Conservation (phyloP, 2,797 vertebrate genomes). For the Lemur catta region DNA sequence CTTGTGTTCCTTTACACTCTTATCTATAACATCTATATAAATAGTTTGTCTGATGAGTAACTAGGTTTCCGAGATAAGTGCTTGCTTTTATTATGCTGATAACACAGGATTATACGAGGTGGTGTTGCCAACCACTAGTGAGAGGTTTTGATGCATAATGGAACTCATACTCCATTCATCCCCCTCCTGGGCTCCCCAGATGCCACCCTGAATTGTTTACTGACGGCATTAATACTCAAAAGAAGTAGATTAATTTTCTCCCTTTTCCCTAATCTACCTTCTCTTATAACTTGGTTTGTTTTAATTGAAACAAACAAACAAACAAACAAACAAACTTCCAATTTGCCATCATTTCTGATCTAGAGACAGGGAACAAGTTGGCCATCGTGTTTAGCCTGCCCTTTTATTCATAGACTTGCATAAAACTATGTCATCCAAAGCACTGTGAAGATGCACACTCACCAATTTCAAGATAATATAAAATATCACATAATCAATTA, state of each 20-base stretch:
- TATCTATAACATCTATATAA: slow-evolving; percentile 78
- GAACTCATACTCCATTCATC: neutral
- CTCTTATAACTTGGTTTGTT: neutral
- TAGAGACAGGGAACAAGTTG: neutral
- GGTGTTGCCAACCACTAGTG: slow-evolving; percentile 62
- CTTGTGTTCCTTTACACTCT: slow-evolving; percentile 84
- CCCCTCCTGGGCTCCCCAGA: neutral
- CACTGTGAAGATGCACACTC: fast-evolving
- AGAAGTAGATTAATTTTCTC: neutral
- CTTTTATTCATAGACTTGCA: neutral
- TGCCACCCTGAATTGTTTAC: neutral
- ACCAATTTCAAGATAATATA: neutral
- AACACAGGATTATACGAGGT: slow-evolving; percentile 77
- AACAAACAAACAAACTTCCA: neutral
- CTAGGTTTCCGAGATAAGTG: slow-evolving; percentile 81
- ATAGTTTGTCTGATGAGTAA: slow-evolving; percentile 83
- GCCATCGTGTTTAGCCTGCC: neutral
- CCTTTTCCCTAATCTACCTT: neutral
- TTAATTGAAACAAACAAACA: neutral
- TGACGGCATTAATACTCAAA: neutral
- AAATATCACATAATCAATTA: slow-evolving; percentile 26
- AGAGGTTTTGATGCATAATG: neutral
- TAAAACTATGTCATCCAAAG: neutral
- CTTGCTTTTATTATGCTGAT: slow-evolving; percentile 85
- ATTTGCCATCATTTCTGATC: neutral